phyloP scores from a whole-genome alignment of 2,113 vertebrate species.

The Emydura subglobosa region DNA sequence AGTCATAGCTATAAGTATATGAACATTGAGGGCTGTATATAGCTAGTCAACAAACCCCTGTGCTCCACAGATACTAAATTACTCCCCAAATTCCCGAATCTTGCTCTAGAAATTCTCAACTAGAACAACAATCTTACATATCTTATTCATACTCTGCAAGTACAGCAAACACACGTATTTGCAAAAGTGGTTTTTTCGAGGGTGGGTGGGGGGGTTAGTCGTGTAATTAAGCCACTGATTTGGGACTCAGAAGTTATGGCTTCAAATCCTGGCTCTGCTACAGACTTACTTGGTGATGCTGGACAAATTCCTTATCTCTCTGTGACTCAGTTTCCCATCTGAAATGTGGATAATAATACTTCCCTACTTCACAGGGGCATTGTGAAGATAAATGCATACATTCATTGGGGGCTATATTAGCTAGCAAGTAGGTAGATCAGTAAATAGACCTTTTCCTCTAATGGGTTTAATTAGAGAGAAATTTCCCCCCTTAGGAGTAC shows the following conservation, averaged over 20 bases:
- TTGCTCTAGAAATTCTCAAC: neutral
- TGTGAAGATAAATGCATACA: neutral
- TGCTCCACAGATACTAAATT: neutral
- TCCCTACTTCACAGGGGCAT: neutral
- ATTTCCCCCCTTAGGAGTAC: constrained; percentile 23
- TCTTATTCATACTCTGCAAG: neutral
- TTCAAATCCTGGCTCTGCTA: neutral
- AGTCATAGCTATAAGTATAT: neutral
- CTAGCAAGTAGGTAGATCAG: constrained; percentile 18
- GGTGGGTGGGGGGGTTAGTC: neutral
- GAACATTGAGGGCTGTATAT: neutral
- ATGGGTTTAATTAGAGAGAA: neutral
- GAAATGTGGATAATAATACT: neutral
- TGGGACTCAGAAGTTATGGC: neutral
- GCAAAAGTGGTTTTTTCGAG: neutral
- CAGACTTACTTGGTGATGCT: neutral
- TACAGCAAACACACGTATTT: neutral
- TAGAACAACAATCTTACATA: neutral
- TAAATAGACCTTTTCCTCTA: constrained; percentile 32
- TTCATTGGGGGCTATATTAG: neutral
- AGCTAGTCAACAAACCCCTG: neutral
- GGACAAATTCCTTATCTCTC: neutral
- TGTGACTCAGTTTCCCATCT: neutral
- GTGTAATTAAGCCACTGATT: rapidly evolving
- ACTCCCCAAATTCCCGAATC: neutral